Evolutionary conservation across 64 coral and sea anemone genomes (phyloP).

Genomic region (Cladopsammia gracilis): DNA sequence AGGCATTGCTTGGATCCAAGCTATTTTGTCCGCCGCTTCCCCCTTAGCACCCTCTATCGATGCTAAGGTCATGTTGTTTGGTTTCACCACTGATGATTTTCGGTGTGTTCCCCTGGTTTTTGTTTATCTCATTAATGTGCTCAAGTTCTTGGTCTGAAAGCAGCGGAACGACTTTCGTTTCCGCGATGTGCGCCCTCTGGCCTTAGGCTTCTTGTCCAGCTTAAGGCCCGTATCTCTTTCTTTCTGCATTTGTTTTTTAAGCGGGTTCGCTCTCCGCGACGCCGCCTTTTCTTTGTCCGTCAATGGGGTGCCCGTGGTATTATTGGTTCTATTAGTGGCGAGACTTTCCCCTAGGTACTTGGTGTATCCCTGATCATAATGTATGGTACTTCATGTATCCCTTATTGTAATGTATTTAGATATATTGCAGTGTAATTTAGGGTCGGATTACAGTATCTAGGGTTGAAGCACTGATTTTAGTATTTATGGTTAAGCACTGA

Average conservation of each 20-base stretch:
- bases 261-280: neutral
- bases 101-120: neutral
- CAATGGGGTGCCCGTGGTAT: too few relatives aligned
- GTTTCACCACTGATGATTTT: neutral
- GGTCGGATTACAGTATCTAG: too few relatives aligned
- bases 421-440: too few relatives aligned
- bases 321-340: too few relatives aligned
- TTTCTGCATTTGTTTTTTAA: neutral
- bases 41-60: neutral
- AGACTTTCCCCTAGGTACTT: too few relatives aligned
- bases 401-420: too few relatives aligned
- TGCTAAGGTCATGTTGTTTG: neutral
- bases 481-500: too few relatives aligned
- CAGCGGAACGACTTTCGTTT: neutral
- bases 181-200: neutral
- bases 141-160: neutral
- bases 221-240: neutral
- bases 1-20: neutral
- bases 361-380: too few relatives aligned
- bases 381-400: too few relatives aligned
- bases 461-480: too few relatives aligned
- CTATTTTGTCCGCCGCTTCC: neutral
- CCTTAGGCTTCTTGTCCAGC: neutral
- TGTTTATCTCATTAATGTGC: neutral
- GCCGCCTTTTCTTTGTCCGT: neutral